Evolutionary conservation across 1,140 invertebrate species (phyloP).

Genomic region (Teleopsis dalmanni): DNA sequence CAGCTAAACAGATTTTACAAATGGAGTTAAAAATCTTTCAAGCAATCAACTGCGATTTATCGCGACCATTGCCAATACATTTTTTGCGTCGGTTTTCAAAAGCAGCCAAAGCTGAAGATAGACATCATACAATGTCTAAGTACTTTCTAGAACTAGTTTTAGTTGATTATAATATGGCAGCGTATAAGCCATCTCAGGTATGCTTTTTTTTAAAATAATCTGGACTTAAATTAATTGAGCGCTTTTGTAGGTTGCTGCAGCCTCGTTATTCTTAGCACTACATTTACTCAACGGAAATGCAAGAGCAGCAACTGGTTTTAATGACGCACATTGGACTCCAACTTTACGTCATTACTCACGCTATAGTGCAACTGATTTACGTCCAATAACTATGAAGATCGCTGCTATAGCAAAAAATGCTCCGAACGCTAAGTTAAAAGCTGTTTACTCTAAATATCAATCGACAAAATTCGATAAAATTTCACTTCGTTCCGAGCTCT

Average conservation of each 20-base stretch:
- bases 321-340: conserved; percentile 50
- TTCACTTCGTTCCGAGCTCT: conserved; percentile 52
- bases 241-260: conserved; percentile 43
- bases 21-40: conserved; percentile 80
- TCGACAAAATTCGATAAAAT: conserved; percentile 54
- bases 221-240: not conserved
- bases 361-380: conserved; percentile 51
- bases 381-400: conserved; percentile 53
- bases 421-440: conserved; percentile 53
- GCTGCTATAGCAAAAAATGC: conserved; percentile 52
- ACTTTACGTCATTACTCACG: conserved; percentile 57
- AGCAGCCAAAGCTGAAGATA: conserved; percentile 55
- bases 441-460: conserved; percentile 56
- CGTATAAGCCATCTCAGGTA: conserved; percentile 69
- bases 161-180: conserved; percentile 73
- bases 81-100: conserved; percentile 72
- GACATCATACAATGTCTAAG: conserved; percentile 81
- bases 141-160: conserved; percentile 85
- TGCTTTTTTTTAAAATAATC: not conserved
- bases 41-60: conserved; percentile 71
- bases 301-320: conserved; percentile 34
- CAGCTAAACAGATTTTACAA: conserved; percentile 65
- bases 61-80: conserved; percentile 76
- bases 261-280: conserved; percentile 50
- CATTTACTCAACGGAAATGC: conserved; percentile 46